Conservation (phyloP, 2,113 vertebrate genomes). For the Mormyrus iriodes region DNA sequence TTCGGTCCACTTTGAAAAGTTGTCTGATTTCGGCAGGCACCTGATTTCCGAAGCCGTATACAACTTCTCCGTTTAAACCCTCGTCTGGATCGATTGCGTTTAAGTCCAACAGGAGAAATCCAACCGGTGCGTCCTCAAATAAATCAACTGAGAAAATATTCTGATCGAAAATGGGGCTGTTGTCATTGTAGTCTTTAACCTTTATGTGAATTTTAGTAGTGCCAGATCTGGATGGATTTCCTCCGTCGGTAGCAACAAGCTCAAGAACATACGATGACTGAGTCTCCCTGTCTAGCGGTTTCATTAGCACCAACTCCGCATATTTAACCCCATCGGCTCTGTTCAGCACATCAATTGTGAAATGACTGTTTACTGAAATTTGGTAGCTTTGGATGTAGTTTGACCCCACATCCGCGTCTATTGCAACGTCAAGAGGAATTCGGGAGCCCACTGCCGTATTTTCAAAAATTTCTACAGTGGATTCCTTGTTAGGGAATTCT, state of each 20-base stretch:
- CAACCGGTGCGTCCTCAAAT: slow-evolving; percentile 76
- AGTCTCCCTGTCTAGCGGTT: slow-evolving; percentile 85
- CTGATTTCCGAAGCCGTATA: slow-evolving; percentile 81
- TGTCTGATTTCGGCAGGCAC: slow-evolving; percentile 74
- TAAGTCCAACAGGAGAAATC: slow-evolving; percentile 77
- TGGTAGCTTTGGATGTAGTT: slow-evolving; percentile 91
- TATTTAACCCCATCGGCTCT: slow-evolving; percentile 89
- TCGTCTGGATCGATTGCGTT: slow-evolving; percentile 84
- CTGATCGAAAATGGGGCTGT: slow-evolving; percentile 82
- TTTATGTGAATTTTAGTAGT: slow-evolving; percentile 77
- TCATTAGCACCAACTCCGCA: slow-evolving; percentile 86
- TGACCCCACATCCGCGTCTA: slow-evolving; percentile 81
- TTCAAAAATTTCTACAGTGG: slow-evolving; percentile 82
- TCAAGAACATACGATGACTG: slow-evolving; percentile 79
- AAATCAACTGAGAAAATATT: slow-evolving; percentile 77
- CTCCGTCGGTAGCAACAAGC: slow-evolving; percentile 84
- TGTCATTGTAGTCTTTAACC: slow-evolving; percentile 92
- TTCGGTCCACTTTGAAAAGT: slow-evolving; percentile 81
- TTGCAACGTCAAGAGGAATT: slow-evolving; percentile 81
- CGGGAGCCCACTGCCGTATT: slow-evolving; percentile 83
- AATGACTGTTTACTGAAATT: slow-evolving; percentile 86
- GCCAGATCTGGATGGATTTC: slow-evolving; percentile 77
- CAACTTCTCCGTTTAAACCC: slow-evolving; percentile 84
- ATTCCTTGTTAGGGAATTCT: slow-evolving; percentile 76
- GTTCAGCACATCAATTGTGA: slow-evolving; percentile 83